These are phyloP conservation scores for Caenorhabditis macrosperma DNA, from an alignment of 2,888 invertebrate genomes.

Conservation along the genomic window DNA sequence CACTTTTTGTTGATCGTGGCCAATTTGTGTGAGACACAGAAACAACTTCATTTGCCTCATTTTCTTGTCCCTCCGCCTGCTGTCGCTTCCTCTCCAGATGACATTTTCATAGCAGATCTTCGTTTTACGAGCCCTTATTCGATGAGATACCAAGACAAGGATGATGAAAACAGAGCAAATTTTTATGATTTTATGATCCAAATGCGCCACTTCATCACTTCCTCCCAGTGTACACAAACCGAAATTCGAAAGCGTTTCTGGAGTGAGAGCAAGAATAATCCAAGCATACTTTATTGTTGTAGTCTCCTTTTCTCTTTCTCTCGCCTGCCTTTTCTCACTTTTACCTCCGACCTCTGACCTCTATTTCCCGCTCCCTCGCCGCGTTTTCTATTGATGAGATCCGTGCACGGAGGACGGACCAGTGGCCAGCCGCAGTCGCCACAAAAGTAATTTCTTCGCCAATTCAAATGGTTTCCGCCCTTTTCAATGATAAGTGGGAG, in stretches of 20 bases:
- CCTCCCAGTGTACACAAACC: not conserved
- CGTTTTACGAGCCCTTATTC: conserved; percentile 16
- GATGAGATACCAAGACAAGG: not conserved
- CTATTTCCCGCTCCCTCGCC: no score
- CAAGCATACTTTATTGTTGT: conserved; percentile 47
- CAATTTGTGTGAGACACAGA: not conserved
- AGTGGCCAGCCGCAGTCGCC: not conserved
- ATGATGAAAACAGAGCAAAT: not conserved
- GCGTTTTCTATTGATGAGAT: conserved; percentile 26
- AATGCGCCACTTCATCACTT: conserved; percentile 18
- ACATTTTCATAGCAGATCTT: no score
- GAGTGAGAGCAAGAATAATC: conserved; percentile 6
- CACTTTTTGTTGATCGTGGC: not conserved
- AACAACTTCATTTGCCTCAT: conserved; percentile 1
- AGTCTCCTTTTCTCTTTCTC: not conserved
- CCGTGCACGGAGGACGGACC: not conserved
- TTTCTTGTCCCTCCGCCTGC: not conserved
- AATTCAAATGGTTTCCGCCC: conserved; percentile 34
- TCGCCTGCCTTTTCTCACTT: conserved; percentile 11
- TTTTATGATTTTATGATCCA: conserved; percentile 41
- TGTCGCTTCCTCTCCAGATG: not conserved
- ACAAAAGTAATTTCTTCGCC: conserved; percentile 37
- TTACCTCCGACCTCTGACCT: conserved; percentile 15
- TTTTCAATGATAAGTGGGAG: conserved; percentile 50
- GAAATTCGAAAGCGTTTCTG: not conserved